Evolutionary conservation across 2,113 vertebrate genomes (phyloP).

Genomic region (Anolis carolinensis): DNA sequence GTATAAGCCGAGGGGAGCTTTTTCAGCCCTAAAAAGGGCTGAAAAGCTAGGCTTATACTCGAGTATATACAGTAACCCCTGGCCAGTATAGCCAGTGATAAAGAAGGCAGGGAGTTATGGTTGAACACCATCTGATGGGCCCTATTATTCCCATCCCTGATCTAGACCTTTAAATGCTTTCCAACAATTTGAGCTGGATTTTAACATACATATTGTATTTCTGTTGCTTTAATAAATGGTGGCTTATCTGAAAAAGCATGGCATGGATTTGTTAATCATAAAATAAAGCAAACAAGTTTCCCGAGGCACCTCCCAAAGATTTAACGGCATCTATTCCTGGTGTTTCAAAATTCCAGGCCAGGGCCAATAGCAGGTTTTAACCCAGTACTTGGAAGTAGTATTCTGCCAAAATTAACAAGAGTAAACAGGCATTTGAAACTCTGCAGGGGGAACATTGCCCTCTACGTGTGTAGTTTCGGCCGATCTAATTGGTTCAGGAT

Average conservation of each 20-base stretch:
- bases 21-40: no score
- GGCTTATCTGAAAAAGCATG: background rate
- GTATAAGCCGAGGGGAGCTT: no score
- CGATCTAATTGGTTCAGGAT: slow-evolving; percentile 22
- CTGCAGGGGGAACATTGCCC: no score
- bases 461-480: slow-evolving; percentile 7
- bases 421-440: background rate
- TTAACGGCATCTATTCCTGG: background rate
- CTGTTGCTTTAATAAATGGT: background rate
- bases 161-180: no score
- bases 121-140: background rate
- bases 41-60: no score
- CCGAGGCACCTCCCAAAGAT: background rate
- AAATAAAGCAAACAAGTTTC: background rate
- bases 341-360: background rate
- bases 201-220: background rate
- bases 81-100: background rate
- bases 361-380: background rate
- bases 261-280: background rate
- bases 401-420: background rate
- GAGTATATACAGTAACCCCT: no score
- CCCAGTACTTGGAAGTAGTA: background rate
- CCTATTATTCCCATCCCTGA: no score
- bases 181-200: no score
- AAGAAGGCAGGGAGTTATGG: background rate